Conservation (phyloP, 2,113 vertebrate species). For the Oreochromis tanganicae region DNA sequence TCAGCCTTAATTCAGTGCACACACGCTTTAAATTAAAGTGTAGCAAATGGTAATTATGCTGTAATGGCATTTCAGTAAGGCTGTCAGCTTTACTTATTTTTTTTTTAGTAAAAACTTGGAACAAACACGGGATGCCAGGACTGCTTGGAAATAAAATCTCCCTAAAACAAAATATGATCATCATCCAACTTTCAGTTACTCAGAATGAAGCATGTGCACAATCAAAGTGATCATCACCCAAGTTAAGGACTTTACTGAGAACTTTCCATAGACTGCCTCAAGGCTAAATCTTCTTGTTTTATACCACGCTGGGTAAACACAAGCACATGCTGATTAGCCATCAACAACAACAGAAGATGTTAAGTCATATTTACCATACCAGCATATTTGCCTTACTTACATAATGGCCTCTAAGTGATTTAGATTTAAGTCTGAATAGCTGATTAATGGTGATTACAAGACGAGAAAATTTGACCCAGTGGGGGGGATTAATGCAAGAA, state of each 20-base stretch:
- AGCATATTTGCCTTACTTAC: background rate
- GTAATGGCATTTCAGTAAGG: background rate
- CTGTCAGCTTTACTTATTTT: background rate
- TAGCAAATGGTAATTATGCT: background rate
- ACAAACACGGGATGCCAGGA: background rate
- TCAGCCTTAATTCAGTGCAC: background rate
- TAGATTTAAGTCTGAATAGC: background rate
- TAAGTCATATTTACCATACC: background rate
- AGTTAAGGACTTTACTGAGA: background rate
- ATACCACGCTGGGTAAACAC: background rate
- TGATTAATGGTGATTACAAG: background rate
- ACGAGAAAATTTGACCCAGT: background rate
- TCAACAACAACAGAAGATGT: background rate
- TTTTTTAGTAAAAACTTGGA: background rate
- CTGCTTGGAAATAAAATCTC: background rate
- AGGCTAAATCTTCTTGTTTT: background rate
- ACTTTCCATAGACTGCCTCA: background rate
- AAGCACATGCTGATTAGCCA: background rate
- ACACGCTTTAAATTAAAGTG: background rate
- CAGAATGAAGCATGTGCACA: background rate
- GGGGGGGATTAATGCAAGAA: background rate
- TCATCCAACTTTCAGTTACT: background rate
- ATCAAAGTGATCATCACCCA: background rate
- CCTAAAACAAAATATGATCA: background rate
- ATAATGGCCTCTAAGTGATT: background rate